These are phyloP conservation scores for Vidua chalybeata DNA, from an alignment of 2,113 vertebrate genomes.

Conservation along the genomic window DNA sequence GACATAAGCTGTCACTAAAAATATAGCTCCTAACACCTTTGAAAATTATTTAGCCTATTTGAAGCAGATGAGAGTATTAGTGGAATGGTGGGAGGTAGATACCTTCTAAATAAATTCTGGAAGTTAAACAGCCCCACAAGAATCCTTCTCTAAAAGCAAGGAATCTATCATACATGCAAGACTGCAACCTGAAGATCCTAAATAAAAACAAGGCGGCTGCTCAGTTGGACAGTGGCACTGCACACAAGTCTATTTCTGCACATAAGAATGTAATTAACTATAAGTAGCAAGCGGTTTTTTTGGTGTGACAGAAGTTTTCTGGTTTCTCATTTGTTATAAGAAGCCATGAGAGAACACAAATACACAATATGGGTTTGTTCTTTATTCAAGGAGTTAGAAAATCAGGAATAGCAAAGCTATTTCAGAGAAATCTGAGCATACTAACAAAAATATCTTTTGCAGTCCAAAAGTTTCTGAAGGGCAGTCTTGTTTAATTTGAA, in stretches of 20 bases:
- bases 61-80: slow-evolving; percentile 33
- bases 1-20: slow-evolving; percentile 47
- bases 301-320: neutral
- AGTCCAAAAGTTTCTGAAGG: neutral
- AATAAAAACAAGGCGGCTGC: neutral
- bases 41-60: slow-evolving; percentile 49
- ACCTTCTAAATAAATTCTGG: slow-evolving; percentile 17
- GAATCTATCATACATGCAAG: neutral
- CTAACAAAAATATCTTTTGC: neutral
- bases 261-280: neutral
- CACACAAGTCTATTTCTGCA: neutral
- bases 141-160: neutral
- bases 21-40: slow-evolving; percentile 30
- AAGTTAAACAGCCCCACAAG: neutral
- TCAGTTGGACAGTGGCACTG: neutral
- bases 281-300: neutral
- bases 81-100: slow-evolving; percentile 33
- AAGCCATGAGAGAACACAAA: neutral
- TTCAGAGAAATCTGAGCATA: neutral
- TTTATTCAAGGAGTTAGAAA: neutral
- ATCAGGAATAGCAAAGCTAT: neutral
- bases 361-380: neutral
- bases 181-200: neutral
- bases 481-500: neutral
- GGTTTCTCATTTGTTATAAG: neutral